Percentiles rank a stretch among this genome's conserved stretches.
phyloP scores from a whole-genome alignment of 1,140 invertebrate species.

The Battus philenor region DNA sequence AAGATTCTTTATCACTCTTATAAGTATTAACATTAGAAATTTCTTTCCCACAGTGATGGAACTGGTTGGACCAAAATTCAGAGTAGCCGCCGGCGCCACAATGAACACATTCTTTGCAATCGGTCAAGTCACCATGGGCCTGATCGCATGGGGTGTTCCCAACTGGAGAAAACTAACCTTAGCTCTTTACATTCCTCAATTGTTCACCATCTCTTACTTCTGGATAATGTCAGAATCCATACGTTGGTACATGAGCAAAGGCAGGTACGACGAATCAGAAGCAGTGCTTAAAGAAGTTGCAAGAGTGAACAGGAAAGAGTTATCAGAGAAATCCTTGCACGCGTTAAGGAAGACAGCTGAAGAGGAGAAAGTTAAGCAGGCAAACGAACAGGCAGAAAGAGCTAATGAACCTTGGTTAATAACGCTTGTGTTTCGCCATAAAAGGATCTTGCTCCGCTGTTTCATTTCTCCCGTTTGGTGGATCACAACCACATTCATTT shows the following conservation, averaged over 20 bases:
- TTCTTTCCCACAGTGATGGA: slow-evolving; percentile 86
- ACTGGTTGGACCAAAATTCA: slow-evolving; percentile 82
- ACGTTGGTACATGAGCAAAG: slow-evolving; percentile 87
- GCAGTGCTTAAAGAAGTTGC: slow-evolving; percentile 79
- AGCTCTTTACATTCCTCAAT: slow-evolving; percentile 80
- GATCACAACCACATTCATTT: slow-evolving; percentile 81
- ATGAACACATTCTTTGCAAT: slow-evolving; percentile 83
- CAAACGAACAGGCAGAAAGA: slow-evolving; percentile 21
- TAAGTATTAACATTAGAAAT: no score
- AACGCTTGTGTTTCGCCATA: slow-evolving; percentile 75
- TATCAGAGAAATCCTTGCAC: slow-evolving; percentile 75
- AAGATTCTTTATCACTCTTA: no score
- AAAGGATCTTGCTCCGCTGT: slow-evolving; percentile 77
- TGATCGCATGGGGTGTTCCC: slow-evolving; percentile 80
- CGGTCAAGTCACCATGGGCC: slow-evolving; percentile 81
- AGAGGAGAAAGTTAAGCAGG: slow-evolving; percentile 38
- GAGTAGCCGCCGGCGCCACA: slow-evolving; percentile 83
- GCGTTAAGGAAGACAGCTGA: slow-evolving; percentile 37
- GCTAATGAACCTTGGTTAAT: slow-evolving; percentile 55
- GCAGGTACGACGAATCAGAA: slow-evolving; percentile 80
- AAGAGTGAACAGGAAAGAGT: slow-evolving; percentile 76
- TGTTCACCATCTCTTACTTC: slow-evolving; percentile 79
- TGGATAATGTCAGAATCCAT: slow-evolving; percentile 80
- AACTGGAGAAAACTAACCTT: slow-evolving; percentile 84
- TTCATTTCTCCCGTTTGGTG: slow-evolving; percentile 82